A percentile compares a stretch with the other conserved stretches of the same genome.
These are phyloP conservation scores for Arothron firmamentum DNA, from an alignment of 2,113 vertebrate genomes.

Conservation along the genomic window DNA sequence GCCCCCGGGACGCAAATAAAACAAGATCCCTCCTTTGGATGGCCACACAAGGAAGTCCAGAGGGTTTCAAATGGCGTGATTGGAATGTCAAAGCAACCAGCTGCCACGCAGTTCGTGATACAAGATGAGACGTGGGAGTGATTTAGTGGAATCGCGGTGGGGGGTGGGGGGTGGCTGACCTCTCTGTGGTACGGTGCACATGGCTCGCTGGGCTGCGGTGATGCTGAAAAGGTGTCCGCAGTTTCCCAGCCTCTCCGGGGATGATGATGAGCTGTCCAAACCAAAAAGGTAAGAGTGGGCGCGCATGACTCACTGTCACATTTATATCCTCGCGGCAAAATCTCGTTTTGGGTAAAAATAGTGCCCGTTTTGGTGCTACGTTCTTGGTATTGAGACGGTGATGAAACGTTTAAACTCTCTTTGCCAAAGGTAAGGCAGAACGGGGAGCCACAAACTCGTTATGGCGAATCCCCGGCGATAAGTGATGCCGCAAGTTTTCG, in stretches of 20 bases:
- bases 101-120: constrained; percentile 22
- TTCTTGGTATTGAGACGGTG: constrained; percentile 45
- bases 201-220: not conserved
- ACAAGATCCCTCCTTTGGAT: constrained; percentile 20
- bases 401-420: constrained; percentile 46
- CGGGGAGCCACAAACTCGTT: constrained; percentile 13
- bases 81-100: constrained; percentile 11
- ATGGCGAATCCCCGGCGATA: constrained; percentile 11
- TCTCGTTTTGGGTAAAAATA: constrained; percentile 51
- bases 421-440: constrained; percentile 35
- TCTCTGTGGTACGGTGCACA: not conserved
- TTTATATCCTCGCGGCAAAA: constrained; percentile 48
- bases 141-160: constrained; percentile 5
- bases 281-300: constrained; percentile 35
- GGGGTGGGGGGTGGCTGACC: constrained; percentile 1
- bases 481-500: constrained; percentile 9
- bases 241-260: constrained; percentile 32
- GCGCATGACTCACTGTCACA: constrained; percentile 60
- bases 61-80: constrained; percentile 20
- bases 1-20: constrained; percentile 47
- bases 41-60: constrained; percentile 16
- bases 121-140: constrained; percentile 33
- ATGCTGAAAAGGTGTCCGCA: constrained; percentile 21
- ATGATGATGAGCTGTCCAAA: constrained; percentile 28
- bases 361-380: constrained; percentile 21